Evolutionary conservation across 2,113 vertebrate species (phyloP), one percentile per base, ranked within the genome.

Genomic region (Nicator chloris): DNA sequence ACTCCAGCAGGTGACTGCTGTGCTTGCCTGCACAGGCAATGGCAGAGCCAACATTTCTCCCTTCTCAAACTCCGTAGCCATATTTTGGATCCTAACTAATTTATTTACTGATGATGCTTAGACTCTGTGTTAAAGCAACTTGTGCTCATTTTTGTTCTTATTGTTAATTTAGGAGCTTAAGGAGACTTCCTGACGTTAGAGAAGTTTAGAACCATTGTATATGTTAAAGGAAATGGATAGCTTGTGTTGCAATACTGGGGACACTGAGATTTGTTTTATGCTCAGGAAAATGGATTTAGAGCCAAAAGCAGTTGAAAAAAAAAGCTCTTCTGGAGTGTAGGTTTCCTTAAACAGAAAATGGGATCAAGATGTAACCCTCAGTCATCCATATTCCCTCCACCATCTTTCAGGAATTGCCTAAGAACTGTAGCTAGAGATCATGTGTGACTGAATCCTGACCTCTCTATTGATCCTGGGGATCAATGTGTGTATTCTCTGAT

Each of bases 381-480:
- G 30, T 63, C 45, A 39, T 37, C 61, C 47, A 23, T 70, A 3
- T 20, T 76, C 28, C 26, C 27, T 81, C 35, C 45, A 39, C 54
- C 56, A 23, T 85, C 57, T 95, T 85, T 59, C 28, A 85, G 79
- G 83, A 87, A 90, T 88, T 90, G 63, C 85, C 39, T 42, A 69
- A 69, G 33, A 78, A 15, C 53, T 79, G 44, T 75, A 89, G 51
- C 61, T 59, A 82, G 54, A 80, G 78, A 88, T 85, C 44, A 24
- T 77, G 30, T 49, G 70, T 77, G 93, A 69, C 75, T 92, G 95
- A 85, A 86, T 83, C 63, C 33, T 93, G 71, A 88, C 82, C 90
- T 85, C 75, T 65, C 18, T 75, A 45, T 88, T 82, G 93, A 92
- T 95, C 40, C 75, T 45, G 16, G 28, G 86, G 73, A 88, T 93